Evolutionary conservation across 1,140 invertebrate genomes (phyloP).

Genomic region (Artemia franciscana): DNA sequence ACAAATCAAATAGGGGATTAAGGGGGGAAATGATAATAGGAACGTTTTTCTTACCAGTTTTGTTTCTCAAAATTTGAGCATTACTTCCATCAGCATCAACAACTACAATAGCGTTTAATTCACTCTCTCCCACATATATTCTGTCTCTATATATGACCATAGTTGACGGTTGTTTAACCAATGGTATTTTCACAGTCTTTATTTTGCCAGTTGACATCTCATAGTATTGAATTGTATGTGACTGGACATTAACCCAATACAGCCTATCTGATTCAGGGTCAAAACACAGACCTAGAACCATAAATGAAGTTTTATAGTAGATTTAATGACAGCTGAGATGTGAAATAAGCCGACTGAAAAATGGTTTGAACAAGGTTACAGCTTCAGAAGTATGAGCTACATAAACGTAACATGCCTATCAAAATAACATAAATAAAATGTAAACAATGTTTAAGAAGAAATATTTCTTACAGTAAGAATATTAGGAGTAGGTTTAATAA

Average conservation of each 20-base stretch:
- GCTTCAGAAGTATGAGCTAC: no score
- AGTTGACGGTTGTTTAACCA: slow-evolving; percentile 23
- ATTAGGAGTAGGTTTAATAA: no score
- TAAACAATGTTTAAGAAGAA: no score
- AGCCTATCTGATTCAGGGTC: slow-evolving; percentile 33
- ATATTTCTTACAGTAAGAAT: no score
- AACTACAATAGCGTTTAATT: slow-evolving; percentile 28
- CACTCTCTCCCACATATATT: slow-evolving; percentile 33
- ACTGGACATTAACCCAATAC: slow-evolving; percentile 33
- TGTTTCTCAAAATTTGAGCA: slow-evolving; percentile 25
- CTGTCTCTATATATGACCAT: slow-evolving; percentile 30
- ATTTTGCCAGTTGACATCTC: slow-evolving; percentile 26
- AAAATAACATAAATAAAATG: no score
- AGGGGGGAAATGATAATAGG: neutral
- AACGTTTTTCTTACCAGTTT: slow-evolving; percentile 28
- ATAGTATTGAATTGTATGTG: slow-evolving; percentile 32
- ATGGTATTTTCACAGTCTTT: slow-evolving; percentile 19
- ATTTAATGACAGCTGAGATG: no score
- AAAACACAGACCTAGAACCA: slow-evolving; percentile 28
- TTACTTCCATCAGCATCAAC: slow-evolving; percentile 26
- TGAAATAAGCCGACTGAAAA: no score
- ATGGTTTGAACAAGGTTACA: no score
- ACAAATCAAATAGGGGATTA: neutral
- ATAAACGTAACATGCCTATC: no score
- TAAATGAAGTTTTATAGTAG: no score